These are phyloP conservation scores for Microcebus griseorufus DNA, from an alignment of 2,113 vertebrate species.

Conservation along the genomic window DNA sequence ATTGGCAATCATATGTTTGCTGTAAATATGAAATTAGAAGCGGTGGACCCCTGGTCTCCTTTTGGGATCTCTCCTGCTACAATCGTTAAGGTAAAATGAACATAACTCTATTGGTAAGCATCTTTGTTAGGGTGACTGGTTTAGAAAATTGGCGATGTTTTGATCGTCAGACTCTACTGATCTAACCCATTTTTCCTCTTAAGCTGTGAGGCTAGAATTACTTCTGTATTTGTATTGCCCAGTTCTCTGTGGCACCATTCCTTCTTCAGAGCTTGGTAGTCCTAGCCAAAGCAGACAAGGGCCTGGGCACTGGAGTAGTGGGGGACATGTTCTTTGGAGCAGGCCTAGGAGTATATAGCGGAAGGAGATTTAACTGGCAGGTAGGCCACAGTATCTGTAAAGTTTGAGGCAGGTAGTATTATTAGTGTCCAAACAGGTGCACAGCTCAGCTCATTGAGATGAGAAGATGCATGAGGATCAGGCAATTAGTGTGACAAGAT, in stretches of 20 bases:
- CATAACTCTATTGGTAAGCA: constrained; percentile 1
- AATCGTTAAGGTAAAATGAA: constrained; percentile 91
- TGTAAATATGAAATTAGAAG: constrained; percentile 97
- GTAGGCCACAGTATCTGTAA: not conserved
- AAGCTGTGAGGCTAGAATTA: not conserved
- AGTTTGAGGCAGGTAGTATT: not conserved
- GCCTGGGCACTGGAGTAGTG: not conserved
- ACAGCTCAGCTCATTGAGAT: not conserved
- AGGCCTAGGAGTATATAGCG: not conserved
- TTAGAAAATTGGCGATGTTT: constrained; percentile 9
- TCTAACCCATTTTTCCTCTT: not conserved
- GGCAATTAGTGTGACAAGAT: not conserved
- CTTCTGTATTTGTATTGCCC: not conserved
- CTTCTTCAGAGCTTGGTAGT: not conserved
- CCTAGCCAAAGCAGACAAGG: not conserved
- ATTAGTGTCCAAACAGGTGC: not conserved
- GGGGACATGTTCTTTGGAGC: not conserved
- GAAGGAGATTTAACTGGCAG: not conserved
- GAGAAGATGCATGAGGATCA: not conserved
- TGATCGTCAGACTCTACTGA: constrained; percentile 3
- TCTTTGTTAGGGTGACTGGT: not conserved
- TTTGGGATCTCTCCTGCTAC: constrained; percentile 96
- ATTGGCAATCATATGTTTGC: constrained; percentile 91
- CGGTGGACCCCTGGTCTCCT: constrained; percentile 92
- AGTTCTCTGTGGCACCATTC: not conserved